Percentiles rank a stretch among this genome's conserved stretches.
These are phyloP conservation scores for Diadegma fenestrale DNA, from an alignment of 2,888 invertebrate genomes.

Conservation along the genomic window DNA sequence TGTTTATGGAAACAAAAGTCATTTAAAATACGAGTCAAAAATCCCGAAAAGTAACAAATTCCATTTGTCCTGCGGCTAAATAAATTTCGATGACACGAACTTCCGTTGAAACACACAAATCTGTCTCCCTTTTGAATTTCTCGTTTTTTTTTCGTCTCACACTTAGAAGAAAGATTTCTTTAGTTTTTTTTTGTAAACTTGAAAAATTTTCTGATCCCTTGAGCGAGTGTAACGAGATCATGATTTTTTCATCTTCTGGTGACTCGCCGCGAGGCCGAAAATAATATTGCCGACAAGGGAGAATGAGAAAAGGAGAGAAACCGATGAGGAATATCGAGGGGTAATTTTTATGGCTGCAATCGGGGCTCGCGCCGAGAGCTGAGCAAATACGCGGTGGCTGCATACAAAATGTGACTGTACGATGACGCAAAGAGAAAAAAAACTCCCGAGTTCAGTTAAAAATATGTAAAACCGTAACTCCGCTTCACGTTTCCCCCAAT, in stretches of 20 bases:
- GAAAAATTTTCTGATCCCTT: conserved; percentile 40
- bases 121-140: conserved; percentile 15
- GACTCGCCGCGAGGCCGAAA: conserved; percentile 43
- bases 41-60: conserved; percentile 43
- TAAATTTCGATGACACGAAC: conserved; percentile 60
- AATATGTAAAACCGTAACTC: conserved; percentile 65
- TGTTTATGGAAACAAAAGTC: background rate
- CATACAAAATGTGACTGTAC: conserved; percentile 34
- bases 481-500: conserved; percentile 48
- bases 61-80: conserved; percentile 24
- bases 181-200: conserved; percentile 11
- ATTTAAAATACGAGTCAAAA: background rate
- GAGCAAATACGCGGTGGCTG: conserved; percentile 63
- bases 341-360: conserved; percentile 61
- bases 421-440: conserved; percentile 41
- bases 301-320: conserved; percentile 41
- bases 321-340: conserved; percentile 51
- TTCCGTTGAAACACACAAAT: conserved; percentile 55
- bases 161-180: conserved; percentile 31
- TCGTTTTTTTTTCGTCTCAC: conserved; percentile 42
- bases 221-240: conserved; percentile 42
- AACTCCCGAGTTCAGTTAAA: conserved; percentile 53
- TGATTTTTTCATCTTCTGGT: conserved; percentile 23
- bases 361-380: conserved; percentile 45
- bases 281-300: conserved; percentile 52